Conservation (phyloP, 2,888 invertebrate species). For the Pristionchus entomophagus region DNA sequence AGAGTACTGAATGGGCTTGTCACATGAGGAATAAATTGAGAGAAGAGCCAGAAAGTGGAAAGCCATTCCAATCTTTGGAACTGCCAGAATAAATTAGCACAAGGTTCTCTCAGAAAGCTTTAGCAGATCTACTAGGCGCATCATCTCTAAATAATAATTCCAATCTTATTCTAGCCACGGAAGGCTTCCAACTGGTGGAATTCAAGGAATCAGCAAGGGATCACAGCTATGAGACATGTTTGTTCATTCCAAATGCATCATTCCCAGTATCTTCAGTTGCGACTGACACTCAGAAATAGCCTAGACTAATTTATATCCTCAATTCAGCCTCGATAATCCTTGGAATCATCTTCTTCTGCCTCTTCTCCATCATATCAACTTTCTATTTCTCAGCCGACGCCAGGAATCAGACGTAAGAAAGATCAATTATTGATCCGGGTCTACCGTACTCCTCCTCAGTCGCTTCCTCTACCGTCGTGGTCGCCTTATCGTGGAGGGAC, state of each 20-base stretch:
- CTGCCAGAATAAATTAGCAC: not conserved
- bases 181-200: not conserved
- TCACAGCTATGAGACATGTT: not conserved
- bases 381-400: conserved; percentile 1
- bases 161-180: not conserved
- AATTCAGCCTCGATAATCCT: conserved; percentile 29
- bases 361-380: not conserved
- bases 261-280: no score
- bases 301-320: no score
- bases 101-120: not conserved
- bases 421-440: not conserved
- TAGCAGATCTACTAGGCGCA: not conserved
- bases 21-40: not conserved
- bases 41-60: not conserved
- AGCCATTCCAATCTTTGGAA: conserved; percentile 4
- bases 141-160: not conserved
- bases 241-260: not conserved
- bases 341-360: not conserved
- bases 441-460: conserved; percentile 10
- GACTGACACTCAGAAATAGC: no score
- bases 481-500: not conserved
- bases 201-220: conserved; percentile 8
- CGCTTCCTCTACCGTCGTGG: not conserved
- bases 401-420: conserved; percentile 23
- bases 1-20: not conserved